Evolutionary conservation across 2,888 invertebrate species (phyloP).

Genomic region (Hirtodrosophila confusa): DNA sequence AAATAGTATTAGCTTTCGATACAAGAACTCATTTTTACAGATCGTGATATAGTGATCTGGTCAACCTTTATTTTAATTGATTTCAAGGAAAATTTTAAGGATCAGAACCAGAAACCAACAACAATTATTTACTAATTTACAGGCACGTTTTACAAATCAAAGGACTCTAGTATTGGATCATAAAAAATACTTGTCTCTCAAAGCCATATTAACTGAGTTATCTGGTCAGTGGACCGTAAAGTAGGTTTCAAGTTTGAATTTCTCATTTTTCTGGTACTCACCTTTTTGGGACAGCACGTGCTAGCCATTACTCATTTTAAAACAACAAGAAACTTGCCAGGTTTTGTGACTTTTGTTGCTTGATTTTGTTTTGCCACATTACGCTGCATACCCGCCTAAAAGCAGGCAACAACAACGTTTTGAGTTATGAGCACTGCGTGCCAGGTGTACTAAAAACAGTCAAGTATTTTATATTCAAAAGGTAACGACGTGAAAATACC

Average conservation of each 20-base stretch:
- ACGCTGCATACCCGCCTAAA: slow-evolving; percentile 36
- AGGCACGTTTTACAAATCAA: no score
- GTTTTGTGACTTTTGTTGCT: slow-evolving; percentile 54
- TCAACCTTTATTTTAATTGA: no score
- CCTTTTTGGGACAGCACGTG: slow-evolving; percentile 68
- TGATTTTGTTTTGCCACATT: slow-evolving; percentile 76
- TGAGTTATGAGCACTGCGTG: slow-evolving; percentile 75
- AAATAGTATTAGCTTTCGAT: no score
- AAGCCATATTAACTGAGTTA: background rate
- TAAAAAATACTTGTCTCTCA: no score
- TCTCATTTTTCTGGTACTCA: background rate
- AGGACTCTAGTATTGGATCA: no score
- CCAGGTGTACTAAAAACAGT: slow-evolving; percentile 69
- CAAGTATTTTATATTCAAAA: background rate
- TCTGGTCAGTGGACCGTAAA: background rate
- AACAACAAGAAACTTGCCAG: slow-evolving; percentile 42
- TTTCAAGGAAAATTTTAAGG: no score
- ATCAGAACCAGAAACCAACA: no score
- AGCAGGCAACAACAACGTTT: slow-evolving; percentile 41
- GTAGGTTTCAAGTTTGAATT: slow-evolving; percentile 24
- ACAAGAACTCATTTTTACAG: no score
- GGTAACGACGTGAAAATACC: background rate
- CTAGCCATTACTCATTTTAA: slow-evolving; percentile 80
- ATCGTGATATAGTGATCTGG: no score
- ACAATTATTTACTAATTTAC: no score